Base-by-base conservation (phyloP, 2,113 vertebrate genomes). In the Peromyscus leucopus region DNA sequence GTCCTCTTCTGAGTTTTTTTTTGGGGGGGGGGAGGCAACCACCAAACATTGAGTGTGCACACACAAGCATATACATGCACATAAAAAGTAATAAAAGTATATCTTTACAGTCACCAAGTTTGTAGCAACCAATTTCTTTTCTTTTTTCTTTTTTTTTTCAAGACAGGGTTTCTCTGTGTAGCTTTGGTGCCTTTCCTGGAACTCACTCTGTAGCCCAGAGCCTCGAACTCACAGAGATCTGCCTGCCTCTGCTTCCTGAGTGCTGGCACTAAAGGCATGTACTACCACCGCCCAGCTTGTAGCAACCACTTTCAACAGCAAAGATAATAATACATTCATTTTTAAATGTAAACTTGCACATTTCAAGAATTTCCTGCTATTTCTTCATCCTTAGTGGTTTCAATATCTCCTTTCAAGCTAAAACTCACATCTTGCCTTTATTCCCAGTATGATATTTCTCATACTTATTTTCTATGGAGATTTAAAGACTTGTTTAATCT, bases 401-500 rank as follows among this genome's bases (percentile, higher is more conserved):
- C 48, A 26, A 15, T 42, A 13, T 26, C 9, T 16, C 82, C 57
- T 92, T 4, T 92, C 17, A 42, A 28, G 15, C 7, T 67, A 15
- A 46, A 90, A 22, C 10, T 57, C 19, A 28, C 3, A 74, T 7
- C 11, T 11, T 21, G 46, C 2, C 4, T 93, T 59, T 72, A 80
- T 67, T 82, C 2, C 57, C 55, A 63, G 28, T 0, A 17, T 26
- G 46, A 55, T 22, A 5, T 61, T 82, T 90, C 46, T 19, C 24
- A 46, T 28, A 55, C 15, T 46, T 86, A 90, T n/a, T 31, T 78
- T 78, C 42, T 89, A 39, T 17, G 82, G 2, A 59, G 82, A 94
- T 88, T 79, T 94, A 48, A 84, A 63, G 12, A 15, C 19, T 84
- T 36, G n/a, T 93, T 94, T 94, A 75, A 46, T 91, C 46, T 86